Percentiles rank a stretch among this genome's conserved stretches.
Conservation (phyloP, 1,140 invertebrate genomes). For the Drosophila ogumai region DNA sequence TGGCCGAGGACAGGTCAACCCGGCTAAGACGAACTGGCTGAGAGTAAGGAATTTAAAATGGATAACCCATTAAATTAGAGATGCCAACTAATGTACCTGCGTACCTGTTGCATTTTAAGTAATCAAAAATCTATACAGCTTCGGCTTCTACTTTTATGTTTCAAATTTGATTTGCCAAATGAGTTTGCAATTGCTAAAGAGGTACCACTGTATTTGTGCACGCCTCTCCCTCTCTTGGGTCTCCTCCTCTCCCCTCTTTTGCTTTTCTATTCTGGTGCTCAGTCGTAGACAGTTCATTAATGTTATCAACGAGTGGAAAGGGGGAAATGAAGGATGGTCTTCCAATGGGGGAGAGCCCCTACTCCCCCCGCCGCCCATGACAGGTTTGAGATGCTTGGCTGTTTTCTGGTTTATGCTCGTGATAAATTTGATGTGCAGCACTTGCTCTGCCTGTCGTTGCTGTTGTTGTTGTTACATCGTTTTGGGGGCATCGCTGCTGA, state of each 20-base stretch:
- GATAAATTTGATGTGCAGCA: slow-evolving; percentile 48
- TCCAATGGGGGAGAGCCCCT: background rate
- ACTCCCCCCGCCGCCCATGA: background rate
- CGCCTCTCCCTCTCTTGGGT: slow-evolving; percentile 1
- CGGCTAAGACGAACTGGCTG: background rate
- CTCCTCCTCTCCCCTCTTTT: slow-evolving; percentile 8
- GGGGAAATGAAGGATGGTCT: slow-evolving; percentile 37
- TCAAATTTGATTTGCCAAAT: background rate
- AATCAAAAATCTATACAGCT: background rate
- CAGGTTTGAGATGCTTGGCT: slow-evolving; percentile 32
- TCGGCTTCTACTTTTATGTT: background rate
- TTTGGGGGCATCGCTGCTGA: slow-evolving; percentile 34
- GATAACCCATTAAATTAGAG: background rate
- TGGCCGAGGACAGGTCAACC: slow-evolving; percentile 3
- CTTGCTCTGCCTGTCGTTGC: slow-evolving; percentile 31
- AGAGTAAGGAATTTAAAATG: background rate
- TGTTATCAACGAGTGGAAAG: slow-evolving; percentile 65
- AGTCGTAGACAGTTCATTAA: slow-evolving; percentile 78
- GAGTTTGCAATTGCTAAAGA: background rate
- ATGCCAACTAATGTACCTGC: background rate
- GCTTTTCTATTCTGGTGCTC: slow-evolving; percentile 73
- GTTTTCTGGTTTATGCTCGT: slow-evolving; percentile 46
- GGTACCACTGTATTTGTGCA: slow-evolving; percentile 20
- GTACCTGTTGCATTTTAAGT: background rate
- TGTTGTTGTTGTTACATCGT: slow-evolving; percentile 11